Base-by-base conservation (phyloP, 1,140 invertebrate genomes). In the Agrilus planipennis region DNA sequence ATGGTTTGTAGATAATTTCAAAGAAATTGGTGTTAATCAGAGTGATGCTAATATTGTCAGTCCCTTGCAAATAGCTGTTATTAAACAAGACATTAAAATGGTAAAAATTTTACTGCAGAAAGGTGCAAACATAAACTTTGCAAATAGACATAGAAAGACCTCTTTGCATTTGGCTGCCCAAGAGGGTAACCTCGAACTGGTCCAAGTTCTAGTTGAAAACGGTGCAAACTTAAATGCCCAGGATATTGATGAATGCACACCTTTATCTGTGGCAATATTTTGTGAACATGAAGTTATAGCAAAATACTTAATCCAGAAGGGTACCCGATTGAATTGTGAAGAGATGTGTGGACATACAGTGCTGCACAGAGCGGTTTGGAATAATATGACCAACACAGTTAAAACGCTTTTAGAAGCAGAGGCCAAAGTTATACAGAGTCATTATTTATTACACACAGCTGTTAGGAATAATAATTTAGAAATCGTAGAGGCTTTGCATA, bases 151-250 rank as follows among this genome's bases (percentile, higher is more conserved):
- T 61, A 88, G 89, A 41, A 89, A 91, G 57, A 89, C 89, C 19
- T 86, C 91, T 2, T 67, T 96, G 9, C 91, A 96, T 66, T 75
- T 92, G 46, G 89, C 89, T 15, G 79, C 87, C 3, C 90, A 91
- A 56, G 51, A 53, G 34, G 65, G 64, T 0, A 51, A 60, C 35
- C 57, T 62, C 12, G 68, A 70, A 21, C 68, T 78, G 18, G 68
- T 74, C 1, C 61, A 69, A 32, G 44, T 74, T 19, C 57, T 83
- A 21, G 53, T 82, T 6, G 65, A 75, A 31, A 58, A 65, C 14
- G 71, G 71, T 22, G 66, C 70, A 17, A 68, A 75, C 51, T 57
- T 77, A 15, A 73, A 76, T 50, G 61, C 63, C 12, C 57, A 68
- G 11, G 73, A 77, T 52, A 59, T 65, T 17, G 62, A 65, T 9